Base-by-base conservation (phyloP, 2,113 vertebrate species). In the Cynopterus brachyotis region DNA sequence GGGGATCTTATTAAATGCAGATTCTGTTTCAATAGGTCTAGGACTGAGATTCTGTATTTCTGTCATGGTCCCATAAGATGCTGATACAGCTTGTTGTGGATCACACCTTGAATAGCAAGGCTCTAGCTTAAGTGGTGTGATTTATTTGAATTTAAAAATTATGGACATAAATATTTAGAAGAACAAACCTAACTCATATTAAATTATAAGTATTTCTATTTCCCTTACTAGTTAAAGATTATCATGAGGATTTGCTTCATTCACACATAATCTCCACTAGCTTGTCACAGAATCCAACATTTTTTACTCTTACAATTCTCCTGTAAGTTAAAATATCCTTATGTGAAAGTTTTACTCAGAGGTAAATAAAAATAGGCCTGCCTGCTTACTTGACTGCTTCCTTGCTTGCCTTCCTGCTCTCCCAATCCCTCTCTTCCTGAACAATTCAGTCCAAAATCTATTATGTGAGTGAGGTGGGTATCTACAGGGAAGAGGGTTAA, bases 81-180 rank as follows among this genome's bases (percentile, higher is more conserved):
- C 9, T 64, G 55, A 55, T 37, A 62, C 35, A 62, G 30, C 35
- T 80, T 13, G n/a, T 47, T 95, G n/a, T 87, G 67, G 42, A 20
- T 69, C 42, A 55, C 45, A 72, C 42, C 42, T 85, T 70, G 66
- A 91, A 55, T 62, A 76, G 13, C 50, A 91, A 75, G 17, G 20
- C 19, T 94, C 28, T 86, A 59, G 22, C 35, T 59, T 94, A 50
- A 86, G 81, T 67, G 45, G 17, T 55, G 26, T 90, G 55, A 80
- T 80, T 89, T 72, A 73, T 79, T 94, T 80, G 62, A 72, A 85
- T 78, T 60, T 37, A 79, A 79, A 91, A 79, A 90, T 86, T 35
- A 83, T 75, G 35, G 73, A 85, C 28, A 70, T 30, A 66, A 73
- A 89, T 75, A 45, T 73, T 55, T 89, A 37, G 37, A 76, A 82